Conservation (phyloP, 2,797 vertebrate species). For the Chlorospingus semifuscus region DNA sequence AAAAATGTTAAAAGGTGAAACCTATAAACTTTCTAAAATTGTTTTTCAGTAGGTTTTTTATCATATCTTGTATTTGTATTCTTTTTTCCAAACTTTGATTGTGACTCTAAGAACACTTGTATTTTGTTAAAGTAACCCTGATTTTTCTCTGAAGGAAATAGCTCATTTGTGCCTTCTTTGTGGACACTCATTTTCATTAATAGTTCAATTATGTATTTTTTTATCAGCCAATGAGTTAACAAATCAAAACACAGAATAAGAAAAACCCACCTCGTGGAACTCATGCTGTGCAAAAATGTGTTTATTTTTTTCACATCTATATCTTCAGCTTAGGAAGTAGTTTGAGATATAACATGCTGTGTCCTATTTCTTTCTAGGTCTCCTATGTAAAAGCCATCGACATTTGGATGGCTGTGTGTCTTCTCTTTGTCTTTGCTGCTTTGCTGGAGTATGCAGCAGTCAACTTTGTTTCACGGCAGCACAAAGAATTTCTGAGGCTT, state of each 20-base stretch:
- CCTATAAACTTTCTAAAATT: not conserved
- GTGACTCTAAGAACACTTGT: not conserved
- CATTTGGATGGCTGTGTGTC: slow-evolving; percentile 99
- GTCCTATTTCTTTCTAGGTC: slow-evolving; percentile 78
- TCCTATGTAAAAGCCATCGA: slow-evolving; percentile 99
- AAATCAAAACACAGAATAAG: not conserved
- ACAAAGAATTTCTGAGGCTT: slow-evolving; percentile 96
- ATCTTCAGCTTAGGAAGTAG: not conserved
- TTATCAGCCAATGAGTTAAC: not conserved
- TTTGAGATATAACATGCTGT: not conserved
- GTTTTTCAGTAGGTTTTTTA: not conserved
- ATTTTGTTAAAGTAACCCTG: not conserved
- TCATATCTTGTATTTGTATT: not conserved
- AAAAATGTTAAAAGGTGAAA: not conserved
- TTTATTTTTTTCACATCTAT: not conserved
- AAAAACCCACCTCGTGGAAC: not conserved
- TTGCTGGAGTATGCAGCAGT: slow-evolving; percentile 97
- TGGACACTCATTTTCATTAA: not conserved
- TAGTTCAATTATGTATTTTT: not conserved
- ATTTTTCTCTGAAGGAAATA: not conserved
- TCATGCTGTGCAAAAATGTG: not conserved
- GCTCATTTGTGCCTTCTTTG: not conserved
- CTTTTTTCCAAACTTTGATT: not conserved
- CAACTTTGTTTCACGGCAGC: slow-evolving; percentile 98
- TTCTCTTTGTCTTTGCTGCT: slow-evolving; percentile 97